These are phyloP conservation scores for Drosophila albomicans DNA, from an alignment of 1,140 invertebrate genomes.

Conservation along the genomic window DNA sequence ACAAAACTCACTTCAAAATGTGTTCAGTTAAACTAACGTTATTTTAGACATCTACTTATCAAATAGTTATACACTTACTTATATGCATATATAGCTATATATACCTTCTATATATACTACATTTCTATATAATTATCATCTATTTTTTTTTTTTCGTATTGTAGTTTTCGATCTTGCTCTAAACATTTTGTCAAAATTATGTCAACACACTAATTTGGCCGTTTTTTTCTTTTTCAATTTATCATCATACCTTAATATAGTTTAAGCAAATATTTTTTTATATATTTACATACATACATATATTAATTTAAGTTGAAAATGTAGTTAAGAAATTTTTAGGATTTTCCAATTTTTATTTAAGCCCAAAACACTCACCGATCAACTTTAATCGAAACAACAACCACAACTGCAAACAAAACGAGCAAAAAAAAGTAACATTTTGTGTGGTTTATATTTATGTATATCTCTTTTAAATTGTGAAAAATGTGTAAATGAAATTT, in stretches of 20 bases:
- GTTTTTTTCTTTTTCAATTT: constrained; percentile 36
- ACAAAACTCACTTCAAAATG: constrained; percentile 68
- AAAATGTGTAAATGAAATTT: constrained; percentile 7
- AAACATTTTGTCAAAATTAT: not conserved
- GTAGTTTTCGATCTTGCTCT: constrained; percentile 36
- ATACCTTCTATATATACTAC: constrained; percentile 11
- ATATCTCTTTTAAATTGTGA: constrained; percentile 1
- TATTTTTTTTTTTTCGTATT: constrained; percentile 42
- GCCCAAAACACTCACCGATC: constrained; percentile 34
- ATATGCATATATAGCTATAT: constrained; percentile 24
- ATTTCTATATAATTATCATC: constrained; percentile 10
- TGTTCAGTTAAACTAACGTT: constrained; percentile 81
- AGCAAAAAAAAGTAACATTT: constrained; percentile 13
- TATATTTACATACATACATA: constrained; percentile 23
- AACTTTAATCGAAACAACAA: constrained; percentile 20
- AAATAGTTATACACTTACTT: constrained; percentile 10
- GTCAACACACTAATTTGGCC: constrained; percentile 2
- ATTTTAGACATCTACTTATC: constrained; percentile 54
- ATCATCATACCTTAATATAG: constrained; percentile 3
- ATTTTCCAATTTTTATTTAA: constrained; percentile 64
- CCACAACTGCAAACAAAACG: constrained; percentile 1
- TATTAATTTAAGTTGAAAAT: constrained; percentile 56
- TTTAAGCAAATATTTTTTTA: constrained; percentile 9
- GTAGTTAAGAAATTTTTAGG: constrained; percentile 72
- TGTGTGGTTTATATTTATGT: constrained; percentile 9